These are phyloP conservation scores for Spea bombifrons DNA, from an alignment of 2,113 vertebrate species.

Conservation along the genomic window DNA sequence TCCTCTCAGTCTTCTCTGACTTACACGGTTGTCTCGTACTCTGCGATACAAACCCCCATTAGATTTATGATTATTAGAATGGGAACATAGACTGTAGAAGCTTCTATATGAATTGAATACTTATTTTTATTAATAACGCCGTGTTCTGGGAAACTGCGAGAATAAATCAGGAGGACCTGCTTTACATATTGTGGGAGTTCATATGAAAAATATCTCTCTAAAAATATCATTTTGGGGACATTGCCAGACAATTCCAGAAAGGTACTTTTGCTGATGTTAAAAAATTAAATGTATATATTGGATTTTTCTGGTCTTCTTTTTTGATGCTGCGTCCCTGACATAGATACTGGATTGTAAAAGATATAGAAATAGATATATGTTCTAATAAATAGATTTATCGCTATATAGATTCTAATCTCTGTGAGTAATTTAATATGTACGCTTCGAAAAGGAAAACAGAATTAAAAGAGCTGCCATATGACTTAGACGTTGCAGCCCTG, in stretches of 20 bases:
- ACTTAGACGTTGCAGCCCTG: too few relatives aligned
- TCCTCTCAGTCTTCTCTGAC: too few relatives aligned
- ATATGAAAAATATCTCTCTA: slow-evolving; percentile 26
- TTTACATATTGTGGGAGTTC: slow-evolving; percentile 34
- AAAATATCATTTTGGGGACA: slow-evolving; percentile 17
- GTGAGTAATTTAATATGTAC: too few relatives aligned
- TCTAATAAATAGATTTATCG: too few relatives aligned
- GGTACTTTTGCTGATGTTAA: background rate
- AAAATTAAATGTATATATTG: too few relatives aligned
- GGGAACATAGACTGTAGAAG: background rate
- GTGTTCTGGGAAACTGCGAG: slow-evolving; percentile 13
- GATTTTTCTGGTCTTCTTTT: too few relatives aligned
- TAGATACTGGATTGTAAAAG: too few relatives aligned
- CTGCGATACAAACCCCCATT: background rate
- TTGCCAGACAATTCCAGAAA: slow-evolving; percentile 2
- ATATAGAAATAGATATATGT: background rate
- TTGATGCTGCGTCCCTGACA: too few relatives aligned
- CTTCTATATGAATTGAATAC: background rate
- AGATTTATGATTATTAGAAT: slow-evolving; percentile 4
- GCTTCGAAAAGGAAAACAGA: too few relatives aligned
- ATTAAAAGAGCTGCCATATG: too few relatives aligned
- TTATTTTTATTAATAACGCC: slow-evolving; percentile 30
- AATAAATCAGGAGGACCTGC: slow-evolving; percentile 20
- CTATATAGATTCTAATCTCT: too few relatives aligned
- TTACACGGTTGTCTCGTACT: too few relatives aligned